Evolutionary conservation across 2,888 invertebrate genomes (phyloP).

Genomic region (Eledona agricola): DNA sequence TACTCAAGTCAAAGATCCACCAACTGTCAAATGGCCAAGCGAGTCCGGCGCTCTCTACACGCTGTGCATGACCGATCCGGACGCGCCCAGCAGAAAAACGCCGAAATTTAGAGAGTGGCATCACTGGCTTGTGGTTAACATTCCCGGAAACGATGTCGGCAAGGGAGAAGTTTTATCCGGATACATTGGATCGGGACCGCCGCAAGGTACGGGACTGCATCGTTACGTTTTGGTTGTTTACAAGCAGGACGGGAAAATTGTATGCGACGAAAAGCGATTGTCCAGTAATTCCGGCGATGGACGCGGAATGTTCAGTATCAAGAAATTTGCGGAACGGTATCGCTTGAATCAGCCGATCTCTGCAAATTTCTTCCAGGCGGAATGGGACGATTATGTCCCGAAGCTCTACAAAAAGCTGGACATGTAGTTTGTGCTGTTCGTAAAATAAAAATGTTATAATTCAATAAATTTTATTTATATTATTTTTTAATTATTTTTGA

Average conservation of each 20-base stretch:
- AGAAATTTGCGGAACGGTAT: conserved; percentile 81
- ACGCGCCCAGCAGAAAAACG: conserved; percentile 76
- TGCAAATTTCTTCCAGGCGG: conserved; percentile 87
- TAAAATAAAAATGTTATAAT: neutral
- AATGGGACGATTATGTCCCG: conserved; percentile 90
- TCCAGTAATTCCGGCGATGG: conserved; percentile 62
- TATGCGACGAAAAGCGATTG: conserved; percentile 50
- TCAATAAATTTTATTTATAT: conserved; percentile 1
- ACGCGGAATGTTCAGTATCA: conserved; percentile 72
- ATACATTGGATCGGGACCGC: conserved; percentile 75
- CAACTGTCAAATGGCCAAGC: conserved; percentile 58
- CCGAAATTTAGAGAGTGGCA: conserved; percentile 79
- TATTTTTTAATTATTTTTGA: no score
- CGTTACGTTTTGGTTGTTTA: conserved; percentile 74
- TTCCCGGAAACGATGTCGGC: conserved; percentile 68
- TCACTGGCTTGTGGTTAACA: conserved; percentile 82
- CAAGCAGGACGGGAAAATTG: conserved; percentile 53
- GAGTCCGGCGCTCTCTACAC: conserved; percentile 51
- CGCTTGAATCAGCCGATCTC: conserved; percentile 84
- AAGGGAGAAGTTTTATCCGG: conserved; percentile 73
- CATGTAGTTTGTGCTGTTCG: conserved; percentile 1
- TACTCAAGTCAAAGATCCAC: conserved; percentile 72
- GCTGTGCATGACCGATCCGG: conserved; percentile 73
- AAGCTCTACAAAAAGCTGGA: conserved; percentile 57
- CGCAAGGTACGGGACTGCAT: conserved; percentile 75